Percentiles rank a stretch among this genome's conserved stretches.
phyloP scores from a whole-genome alignment of 2,888 invertebrate genomes.

The Oxycera nigricornis region DNA sequence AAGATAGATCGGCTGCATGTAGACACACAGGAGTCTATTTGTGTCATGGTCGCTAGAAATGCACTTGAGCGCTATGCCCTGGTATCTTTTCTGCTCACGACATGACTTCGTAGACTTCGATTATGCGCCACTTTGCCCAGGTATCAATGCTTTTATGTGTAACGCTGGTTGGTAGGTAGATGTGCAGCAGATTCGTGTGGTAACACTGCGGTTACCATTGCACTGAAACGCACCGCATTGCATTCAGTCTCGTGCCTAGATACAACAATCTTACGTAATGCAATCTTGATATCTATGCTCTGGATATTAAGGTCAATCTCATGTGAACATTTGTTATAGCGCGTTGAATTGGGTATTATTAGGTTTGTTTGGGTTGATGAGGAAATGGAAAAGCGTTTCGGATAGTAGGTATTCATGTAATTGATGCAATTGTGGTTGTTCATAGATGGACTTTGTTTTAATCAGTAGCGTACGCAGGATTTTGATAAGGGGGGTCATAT shows the following conservation, averaged over 20 bases:
- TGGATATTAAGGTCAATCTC: constrained; percentile 17
- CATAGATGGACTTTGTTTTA: too few relatives aligned
- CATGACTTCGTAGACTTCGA: background rate
- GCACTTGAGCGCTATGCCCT: constrained; percentile 20
- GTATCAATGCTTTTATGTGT: background rate
- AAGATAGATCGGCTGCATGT: background rate
- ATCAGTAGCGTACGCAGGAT: too few relatives aligned
- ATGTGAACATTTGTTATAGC: background rate
- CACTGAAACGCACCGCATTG: background rate
- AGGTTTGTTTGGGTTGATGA: background rate
- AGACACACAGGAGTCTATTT: background rate
- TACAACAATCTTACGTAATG: constrained; percentile 14
- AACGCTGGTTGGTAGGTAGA: background rate
- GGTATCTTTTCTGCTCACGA: background rate
- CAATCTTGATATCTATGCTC: background rate
- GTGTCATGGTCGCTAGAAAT: constrained; percentile 28
- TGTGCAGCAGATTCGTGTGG: background rate
- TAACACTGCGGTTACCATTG: background rate
- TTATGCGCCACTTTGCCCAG: constrained; percentile 16
- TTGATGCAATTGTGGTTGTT: too few relatives aligned
- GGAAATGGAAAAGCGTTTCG: too few relatives aligned
- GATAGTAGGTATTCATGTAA: too few relatives aligned
- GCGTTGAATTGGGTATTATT: background rate
- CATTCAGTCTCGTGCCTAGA: background rate
- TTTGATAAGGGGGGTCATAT: too few relatives aligned